phyloP scores from a whole-genome alignment of 2,888 invertebrate species.

The Suillia variegata region DNA sequence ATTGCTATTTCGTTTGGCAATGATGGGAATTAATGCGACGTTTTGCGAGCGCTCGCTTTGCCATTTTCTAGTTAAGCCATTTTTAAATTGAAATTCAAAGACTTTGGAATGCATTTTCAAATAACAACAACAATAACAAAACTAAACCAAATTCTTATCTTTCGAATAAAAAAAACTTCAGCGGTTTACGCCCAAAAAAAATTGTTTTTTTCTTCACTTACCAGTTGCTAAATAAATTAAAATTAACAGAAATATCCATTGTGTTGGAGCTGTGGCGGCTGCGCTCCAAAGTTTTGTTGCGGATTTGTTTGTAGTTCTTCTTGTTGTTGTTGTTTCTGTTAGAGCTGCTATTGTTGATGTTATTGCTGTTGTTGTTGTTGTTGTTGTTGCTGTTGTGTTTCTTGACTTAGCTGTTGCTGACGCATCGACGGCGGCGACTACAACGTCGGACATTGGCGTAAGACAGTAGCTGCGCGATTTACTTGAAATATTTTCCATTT shows the following conservation, averaged over 20 bases:
- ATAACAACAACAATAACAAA: neutral
- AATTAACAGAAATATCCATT: constrained; percentile 50
- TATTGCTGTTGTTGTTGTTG: constrained; percentile 8
- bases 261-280: constrained; percentile 24
- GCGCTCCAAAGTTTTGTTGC: neutral
- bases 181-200: neutral
- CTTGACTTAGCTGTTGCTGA: constrained; percentile 27
- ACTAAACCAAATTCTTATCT: neutral
- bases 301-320: neutral
- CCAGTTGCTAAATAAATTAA: constrained; percentile 54
- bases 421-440: neutral
- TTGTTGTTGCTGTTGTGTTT: constrained; percentile 35
- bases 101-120: neutral
- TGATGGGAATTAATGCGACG: no score
- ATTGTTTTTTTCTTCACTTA: constrained; percentile 34
- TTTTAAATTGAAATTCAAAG: no score
- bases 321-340: neutral
- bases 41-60: no score
- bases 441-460: no score
- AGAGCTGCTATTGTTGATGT: constrained; percentile 8
- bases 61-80: no score
- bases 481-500: no score
- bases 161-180: no score
- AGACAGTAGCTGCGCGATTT: no score
- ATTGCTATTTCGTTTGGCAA: no score